Evolutionary conservation across 2,113 vertebrate species (phyloP).

Genomic region (Felis catus): DNA sequence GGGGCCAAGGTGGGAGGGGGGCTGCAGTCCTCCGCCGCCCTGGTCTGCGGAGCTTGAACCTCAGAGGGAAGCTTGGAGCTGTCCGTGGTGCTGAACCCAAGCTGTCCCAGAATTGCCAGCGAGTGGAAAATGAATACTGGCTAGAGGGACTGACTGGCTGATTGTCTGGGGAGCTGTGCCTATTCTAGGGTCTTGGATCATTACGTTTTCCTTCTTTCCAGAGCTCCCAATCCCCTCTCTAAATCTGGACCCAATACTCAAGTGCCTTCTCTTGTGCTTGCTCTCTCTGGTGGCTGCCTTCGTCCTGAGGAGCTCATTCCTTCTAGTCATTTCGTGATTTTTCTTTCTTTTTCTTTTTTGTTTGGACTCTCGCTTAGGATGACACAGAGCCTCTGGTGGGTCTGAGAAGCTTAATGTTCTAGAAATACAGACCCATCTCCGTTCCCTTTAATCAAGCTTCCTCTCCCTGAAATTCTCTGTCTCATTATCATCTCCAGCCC

Average conservation of each 20-base stretch:
- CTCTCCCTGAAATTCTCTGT: not conserved
- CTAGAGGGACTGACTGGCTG: not conserved
- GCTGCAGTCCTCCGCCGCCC: not conserved
- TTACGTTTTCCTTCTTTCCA: constrained; percentile 32
- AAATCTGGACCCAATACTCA: constrained; percentile 39
- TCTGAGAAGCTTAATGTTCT: not conserved
- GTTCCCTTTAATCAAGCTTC: not conserved
- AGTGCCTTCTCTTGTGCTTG: not conserved
- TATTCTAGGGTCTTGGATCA: constrained; percentile 24
- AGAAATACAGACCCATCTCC: not conserved
- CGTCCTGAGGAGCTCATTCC: not conserved
- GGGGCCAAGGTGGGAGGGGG: not conserved
- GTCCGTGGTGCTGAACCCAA: constrained; percentile 60
- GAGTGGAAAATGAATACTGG: not conserved
- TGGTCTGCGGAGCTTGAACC: not conserved
- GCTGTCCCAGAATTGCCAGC: not conserved
- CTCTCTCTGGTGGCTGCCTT: not conserved
- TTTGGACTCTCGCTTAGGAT: not conserved
- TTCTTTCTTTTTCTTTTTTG: not conserved
- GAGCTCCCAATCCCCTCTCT: not conserved
- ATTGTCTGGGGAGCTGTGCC: not conserved
- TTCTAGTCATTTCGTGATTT: not conserved
- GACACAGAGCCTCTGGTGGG: not conserved
- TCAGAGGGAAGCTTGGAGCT: not conserved
- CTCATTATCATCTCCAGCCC: not conserved